A percentile compares a stretch with the other conserved stretches of the same genome.
phyloP scores from a whole-genome alignment of 2,888 invertebrate species.

The Mimumesa dahlbomi region DNA sequence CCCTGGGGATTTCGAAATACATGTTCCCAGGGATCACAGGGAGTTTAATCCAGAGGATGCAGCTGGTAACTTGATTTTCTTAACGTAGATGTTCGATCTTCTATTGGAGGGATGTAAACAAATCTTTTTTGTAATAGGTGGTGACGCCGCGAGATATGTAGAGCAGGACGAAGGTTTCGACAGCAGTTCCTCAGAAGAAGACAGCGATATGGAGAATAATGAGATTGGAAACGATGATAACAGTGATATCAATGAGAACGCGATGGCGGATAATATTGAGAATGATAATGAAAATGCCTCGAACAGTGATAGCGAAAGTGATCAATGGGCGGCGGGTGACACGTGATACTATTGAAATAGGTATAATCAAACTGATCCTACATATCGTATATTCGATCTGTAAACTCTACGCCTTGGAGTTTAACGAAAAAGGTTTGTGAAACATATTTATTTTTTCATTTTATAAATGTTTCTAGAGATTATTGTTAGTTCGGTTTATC shows the following conservation, averaged over 20 bases:
- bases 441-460: slow-evolving; percentile 6
- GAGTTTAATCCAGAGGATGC: slow-evolving; percentile 22
- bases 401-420: slow-evolving; percentile 9
- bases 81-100: background rate
- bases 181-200: slow-evolving; percentile 63
- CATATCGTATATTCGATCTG: slow-evolving; percentile 39
- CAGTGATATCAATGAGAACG: slow-evolving; percentile 23
- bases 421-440: slow-evolving; percentile 23
- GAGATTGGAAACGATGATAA: slow-evolving; percentile 46
- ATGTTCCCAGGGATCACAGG: slow-evolving; percentile 15
- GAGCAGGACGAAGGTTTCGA: slow-evolving; percentile 61
- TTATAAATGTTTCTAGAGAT: background rate
- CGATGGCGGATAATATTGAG: slow-evolving; percentile 4
- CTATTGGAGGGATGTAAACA: background rate
- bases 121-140: slow-evolving; percentile 19
- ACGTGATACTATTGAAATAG: slow-evolving; percentile 34
- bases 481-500: background rate
- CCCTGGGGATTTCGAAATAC: slow-evolving; percentile 51
- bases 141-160: slow-evolving; percentile 26
- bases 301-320: slow-evolving; percentile 24
- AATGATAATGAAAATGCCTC: slow-evolving; percentile 14
- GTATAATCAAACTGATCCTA: slow-evolving; percentile 22
- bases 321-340: slow-evolving; percentile 26
- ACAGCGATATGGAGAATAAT: slow-evolving; percentile 50
- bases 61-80: slow-evolving; percentile 40